Evolutionary conservation across 1,140 invertebrate genomes (phyloP), one percentile per base, ranked within the genome.

Genomic region (Rhagoletis pomonella): DNA sequence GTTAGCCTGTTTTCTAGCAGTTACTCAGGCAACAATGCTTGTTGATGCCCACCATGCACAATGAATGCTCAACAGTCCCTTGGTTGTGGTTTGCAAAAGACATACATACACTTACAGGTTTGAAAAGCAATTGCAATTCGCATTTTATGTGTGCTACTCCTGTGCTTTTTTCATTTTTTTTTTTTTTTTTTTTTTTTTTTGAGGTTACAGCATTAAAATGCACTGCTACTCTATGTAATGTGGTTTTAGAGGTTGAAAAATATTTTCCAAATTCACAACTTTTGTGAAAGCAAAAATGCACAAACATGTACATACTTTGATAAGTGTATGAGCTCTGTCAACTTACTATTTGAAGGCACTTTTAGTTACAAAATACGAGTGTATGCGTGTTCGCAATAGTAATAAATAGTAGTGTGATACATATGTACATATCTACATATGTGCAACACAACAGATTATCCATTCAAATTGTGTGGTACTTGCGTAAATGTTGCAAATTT

Each of bases 121-220:
- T 58, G 50, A 81, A 47, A 55, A 47, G 73, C 17, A 81, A 55
- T 55, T 81, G 14, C 5, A 14, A 81, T 81, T 81, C 17, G 73
- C 5, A 47, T 67, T 73, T n/a, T 44, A 55, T 55, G 50, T 55
- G 50, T 55, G 5, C 29, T 77, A 77, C 44, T 77, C 44, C 29
- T 19, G 2, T 42, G 9, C 1, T 4, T 67, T 10, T 0, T 10
- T 19, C 7, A 6, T 29, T 64, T 64, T 64, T 64, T 19, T 19
- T 64, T 7, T 42, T 0, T 29, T 0, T 29, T 29, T 29, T 29
- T 29, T 29, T 29, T 29, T 29, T 29, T 29, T 17, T 47, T 3
- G 42, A 4, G 6, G 69, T 73, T 73, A 42, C 44, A 73, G 55
- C n/a, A 81, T 81, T 81, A 55, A 47, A 81, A 81, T 81, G 47